Percentiles rank a stretch among this genome's conserved stretches.
Evolutionary conservation across 2,797 vertebrate species (phyloP).

Genomic region (Halcyon badia): DNA sequence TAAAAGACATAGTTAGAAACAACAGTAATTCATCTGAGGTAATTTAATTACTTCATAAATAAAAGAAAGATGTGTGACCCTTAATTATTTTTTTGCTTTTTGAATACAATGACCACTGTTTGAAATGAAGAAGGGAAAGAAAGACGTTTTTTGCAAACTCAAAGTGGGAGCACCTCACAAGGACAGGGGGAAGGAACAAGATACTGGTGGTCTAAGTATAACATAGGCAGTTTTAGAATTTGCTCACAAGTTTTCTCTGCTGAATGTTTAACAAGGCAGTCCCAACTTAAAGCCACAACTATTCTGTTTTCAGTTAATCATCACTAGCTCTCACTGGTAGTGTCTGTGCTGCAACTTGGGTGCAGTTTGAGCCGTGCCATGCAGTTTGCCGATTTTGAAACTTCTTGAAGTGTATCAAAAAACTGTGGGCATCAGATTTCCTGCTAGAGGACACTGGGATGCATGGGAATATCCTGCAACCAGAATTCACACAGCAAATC

Average conservation of each 20-base stretch:
- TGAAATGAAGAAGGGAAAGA: neutral
- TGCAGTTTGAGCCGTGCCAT: neutral
- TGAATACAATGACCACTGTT: neutral
- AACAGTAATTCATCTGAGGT: constrained; percentile 16
- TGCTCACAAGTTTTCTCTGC: neutral
- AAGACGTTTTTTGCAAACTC: neutral
- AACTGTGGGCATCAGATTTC: neutral
- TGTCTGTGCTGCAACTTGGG: neutral
- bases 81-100: neutral
- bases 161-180: neutral
- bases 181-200: neutral
- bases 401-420: neutral
- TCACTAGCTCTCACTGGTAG: neutral
- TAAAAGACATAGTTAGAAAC: neutral
- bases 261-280: neutral
- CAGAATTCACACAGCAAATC: neutral
- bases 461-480: neutral
- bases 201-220: neutral
- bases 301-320: neutral
- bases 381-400: neutral
- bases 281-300: neutral
- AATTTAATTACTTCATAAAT: constrained; percentile 38
- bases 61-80: neutral
- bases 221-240: neutral
- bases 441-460: neutral